Evolutionary conservation across 2,797 vertebrate genomes (phyloP), one percentile per base, ranked within the genome.

Genomic region (Falco rusticolus): DNA sequence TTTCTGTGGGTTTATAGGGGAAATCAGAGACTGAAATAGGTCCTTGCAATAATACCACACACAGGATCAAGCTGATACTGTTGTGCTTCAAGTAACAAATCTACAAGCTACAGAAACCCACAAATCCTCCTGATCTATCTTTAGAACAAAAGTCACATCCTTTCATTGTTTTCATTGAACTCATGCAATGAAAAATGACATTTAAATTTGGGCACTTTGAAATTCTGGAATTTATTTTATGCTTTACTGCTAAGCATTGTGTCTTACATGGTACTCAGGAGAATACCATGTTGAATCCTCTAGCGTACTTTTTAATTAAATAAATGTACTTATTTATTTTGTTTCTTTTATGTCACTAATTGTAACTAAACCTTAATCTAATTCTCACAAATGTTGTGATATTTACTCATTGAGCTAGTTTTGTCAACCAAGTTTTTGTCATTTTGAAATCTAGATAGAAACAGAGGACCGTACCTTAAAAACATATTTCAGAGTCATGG

Each of bases 101-200:
- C n/a, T 4, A 34, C 63, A 65, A 60, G 88, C 81, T 91, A 92
- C 96, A 95, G 87, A 93, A 90, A 96, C 82, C 92, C 96, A 33
- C 96, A 92, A 19, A 70, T 91, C 92, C 4, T 59, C 95, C 87
- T 17, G 39, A n/a, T 87, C 93, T 91, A 94, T 93, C 91, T 97
- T 96, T 96, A 93, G 96, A 96, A 80, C 92, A 41, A 71, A 96
- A 96, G 95, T 97, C 96, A 96, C 94, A 96, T 96, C 96, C 95
- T 96, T 86, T 91, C 93, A 96, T 96, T 97, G 96, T 97, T 96
- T 76, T 93, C 96, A 92, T 53, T 96, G 93, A 92, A 72, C 71
- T 88, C 47, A 48, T 45, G 87, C 89, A 79, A 93, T 94, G 84
- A 91, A 91, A 96, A 91, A 81, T 93, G 82, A 87, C 93, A 93